phyloP scores from a whole-genome alignment of 2,888 invertebrate species.

The Chironomus riparius region DNA sequence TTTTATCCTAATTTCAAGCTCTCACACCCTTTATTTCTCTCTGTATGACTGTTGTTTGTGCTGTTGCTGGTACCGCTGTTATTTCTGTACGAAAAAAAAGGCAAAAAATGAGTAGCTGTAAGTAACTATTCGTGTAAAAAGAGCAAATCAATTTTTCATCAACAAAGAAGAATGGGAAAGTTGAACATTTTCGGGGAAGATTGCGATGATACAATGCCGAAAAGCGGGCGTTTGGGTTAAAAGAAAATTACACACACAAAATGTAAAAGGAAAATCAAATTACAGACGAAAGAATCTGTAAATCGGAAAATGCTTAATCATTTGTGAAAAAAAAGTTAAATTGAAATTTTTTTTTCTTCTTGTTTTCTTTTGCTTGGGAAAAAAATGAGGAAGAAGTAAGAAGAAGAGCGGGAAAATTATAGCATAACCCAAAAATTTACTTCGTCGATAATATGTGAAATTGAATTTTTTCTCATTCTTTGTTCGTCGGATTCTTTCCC shows the following conservation, averaged over 20 bases:
- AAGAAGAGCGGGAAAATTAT: neutral
- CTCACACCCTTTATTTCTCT: neutral
- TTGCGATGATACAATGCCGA: neutral
- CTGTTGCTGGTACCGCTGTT: neutral
- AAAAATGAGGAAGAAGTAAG: neutral
- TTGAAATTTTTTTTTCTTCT: neutral
- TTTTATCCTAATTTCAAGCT: neutral
- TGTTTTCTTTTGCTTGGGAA: neutral
- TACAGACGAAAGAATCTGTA: neutral
- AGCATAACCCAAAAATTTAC: neutral
- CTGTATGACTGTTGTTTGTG: neutral
- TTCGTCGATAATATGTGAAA: neutral
- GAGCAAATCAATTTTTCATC: no score
- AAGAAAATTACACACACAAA: no score
- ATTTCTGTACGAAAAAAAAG: neutral
- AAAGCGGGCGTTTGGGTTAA: no score
- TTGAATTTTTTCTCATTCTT: neutral
- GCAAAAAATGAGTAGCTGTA: neutral
- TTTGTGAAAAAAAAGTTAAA: neutral
- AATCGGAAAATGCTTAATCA: slow-evolving; percentile 8
- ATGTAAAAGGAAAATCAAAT: neutral
- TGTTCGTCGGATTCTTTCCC: neutral
- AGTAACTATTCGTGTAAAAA: no score
- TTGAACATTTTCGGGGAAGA: neutral
- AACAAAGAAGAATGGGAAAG: no score